Evolutionary conservation across 2,888 invertebrate genomes (phyloP), one percentile per base, ranked within the genome.

Genomic region (Troilus luridus): DNA sequence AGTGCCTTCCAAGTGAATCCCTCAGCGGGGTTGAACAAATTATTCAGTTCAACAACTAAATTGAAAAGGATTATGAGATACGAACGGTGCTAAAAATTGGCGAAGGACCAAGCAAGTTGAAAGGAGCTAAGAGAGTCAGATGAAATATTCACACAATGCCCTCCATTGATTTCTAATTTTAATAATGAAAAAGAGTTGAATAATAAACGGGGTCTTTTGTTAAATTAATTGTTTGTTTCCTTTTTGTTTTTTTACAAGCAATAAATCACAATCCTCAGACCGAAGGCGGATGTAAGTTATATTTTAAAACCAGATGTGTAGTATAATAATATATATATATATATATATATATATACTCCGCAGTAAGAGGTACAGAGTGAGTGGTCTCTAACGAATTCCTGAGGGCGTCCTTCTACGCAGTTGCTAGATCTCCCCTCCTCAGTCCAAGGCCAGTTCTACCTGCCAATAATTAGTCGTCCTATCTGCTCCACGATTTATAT

Each of bases 351-450:
- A 41, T 41, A 41, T 41, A 41, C 41, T 41, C 41, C 41, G 41
- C 41, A 41, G 41, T 41, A 41, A 67, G 24, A 77, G 1, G 72
- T 77, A 41, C 9, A 41, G 24, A 77, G 56, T 21, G 56, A 85
- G 56, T 56, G 54, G 85, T 56, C 56, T 56, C 56, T 56, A 85
- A 58, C 56, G n/a, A 85, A 85, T 85, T 85, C 85, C 56, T 85
- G 85, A 85, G 85, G 41, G 6, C 56, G 85, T 85, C 85, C 56
- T 85, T 85, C 85, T 85, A 85, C 85, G 85, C 85, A 85, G 85
- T 85, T 85, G 85, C 85, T 85, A 85, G 85, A 85, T 54, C 21
- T 56, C 85, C 56, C 85, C 85, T 14, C 85, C 21, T n/a, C 10
- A 0, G 12, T 0, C 58, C 56, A 85, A 58, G 85, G 56, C 85